A percentile compares a stretch with the other conserved stretches of the same genome.
These are phyloP conservation scores for Globodera ellingtonae DNA, from an alignment of 1,140 invertebrate genomes.

Conservation along the genomic window DNA sequence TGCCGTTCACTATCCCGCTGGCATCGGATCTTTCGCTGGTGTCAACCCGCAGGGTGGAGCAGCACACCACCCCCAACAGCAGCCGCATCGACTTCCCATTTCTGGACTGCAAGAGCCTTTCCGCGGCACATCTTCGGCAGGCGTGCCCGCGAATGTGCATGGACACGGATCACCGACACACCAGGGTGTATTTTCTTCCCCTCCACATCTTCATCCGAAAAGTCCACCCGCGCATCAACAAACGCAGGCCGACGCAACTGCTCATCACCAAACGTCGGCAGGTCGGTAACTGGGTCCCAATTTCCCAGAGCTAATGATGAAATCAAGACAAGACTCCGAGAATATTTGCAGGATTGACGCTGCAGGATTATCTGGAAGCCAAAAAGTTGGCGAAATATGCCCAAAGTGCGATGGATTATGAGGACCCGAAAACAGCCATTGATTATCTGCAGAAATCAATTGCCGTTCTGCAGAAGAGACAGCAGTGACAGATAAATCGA, in stretches of 20 bases:
- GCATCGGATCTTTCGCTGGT: not conserved
- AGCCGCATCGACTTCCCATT: not conserved
- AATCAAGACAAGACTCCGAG: not conserved
- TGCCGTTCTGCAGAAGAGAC: conserved; percentile 39
- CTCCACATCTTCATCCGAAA: not conserved
- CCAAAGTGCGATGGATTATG: conserved; percentile 57
- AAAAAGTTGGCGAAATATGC: conserved; percentile 58
- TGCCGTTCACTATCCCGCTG: not conserved
- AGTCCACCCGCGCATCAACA: not conserved
- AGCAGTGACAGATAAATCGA: not conserved
- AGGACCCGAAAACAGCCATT: conserved; percentile 55
- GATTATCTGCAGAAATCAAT: conserved; percentile 57
- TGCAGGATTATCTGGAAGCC: conserved; percentile 52
- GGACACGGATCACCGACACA: not conserved
- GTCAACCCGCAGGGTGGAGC: not conserved
- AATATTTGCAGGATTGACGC: conserved; percentile 29
- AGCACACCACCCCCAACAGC: not conserved
- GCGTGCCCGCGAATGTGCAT: not conserved
- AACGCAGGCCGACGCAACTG: not conserved
- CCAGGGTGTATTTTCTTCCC: not conserved
- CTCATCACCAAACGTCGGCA: not conserved
- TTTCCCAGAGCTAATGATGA: no score
- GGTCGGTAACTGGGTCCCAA: no score
- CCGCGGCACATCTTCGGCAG: no score
- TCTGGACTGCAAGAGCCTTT: not conserved